Percentiles rank a stretch among this genome's conserved stretches.
These are phyloP conservation scores for Mallotus villosus DNA, from an alignment of 2,797 vertebrate genomes.

Conservation along the genomic window DNA sequence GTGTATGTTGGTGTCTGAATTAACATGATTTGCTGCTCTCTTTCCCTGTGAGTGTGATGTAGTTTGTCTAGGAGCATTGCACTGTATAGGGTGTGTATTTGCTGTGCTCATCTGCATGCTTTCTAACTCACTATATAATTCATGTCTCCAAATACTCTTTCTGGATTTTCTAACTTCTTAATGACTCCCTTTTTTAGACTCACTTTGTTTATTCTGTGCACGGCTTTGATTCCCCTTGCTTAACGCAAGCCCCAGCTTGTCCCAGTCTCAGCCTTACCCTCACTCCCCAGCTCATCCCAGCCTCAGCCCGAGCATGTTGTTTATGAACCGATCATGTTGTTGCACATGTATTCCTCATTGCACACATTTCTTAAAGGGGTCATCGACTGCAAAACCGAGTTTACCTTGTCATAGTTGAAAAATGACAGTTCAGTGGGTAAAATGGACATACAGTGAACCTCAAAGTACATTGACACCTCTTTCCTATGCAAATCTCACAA, in stretches of 20 bases:
- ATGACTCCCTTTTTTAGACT: constrained; percentile 48
- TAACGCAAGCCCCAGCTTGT: not conserved
- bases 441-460: too few species aligned
- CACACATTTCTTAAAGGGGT: too few species aligned
- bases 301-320: too few species aligned
- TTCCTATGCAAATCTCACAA: too few species aligned
- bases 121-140: constrained; percentile 61
- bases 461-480: too few species aligned
- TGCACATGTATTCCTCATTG: too few species aligned
- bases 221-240: constrained; percentile 55
- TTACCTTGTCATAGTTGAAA: too few species aligned
- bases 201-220: constrained; percentile 46
- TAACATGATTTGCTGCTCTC: not conserved
- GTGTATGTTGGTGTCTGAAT: constrained; percentile 30
- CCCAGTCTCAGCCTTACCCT: too few species aligned
- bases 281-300: too few species aligned
- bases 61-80: constrained; percentile 33
- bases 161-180: constrained; percentile 38
- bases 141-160: constrained; percentile 51
- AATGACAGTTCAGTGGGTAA: too few species aligned
- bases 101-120: constrained; percentile 67
- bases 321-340: too few species aligned
- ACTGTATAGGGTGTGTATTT: constrained; percentile 40
- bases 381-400: too few species aligned
- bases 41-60: not conserved